Conservation (phyloP, 2,797 vertebrate genomes). For the Microhierax caerulescens region DNA sequence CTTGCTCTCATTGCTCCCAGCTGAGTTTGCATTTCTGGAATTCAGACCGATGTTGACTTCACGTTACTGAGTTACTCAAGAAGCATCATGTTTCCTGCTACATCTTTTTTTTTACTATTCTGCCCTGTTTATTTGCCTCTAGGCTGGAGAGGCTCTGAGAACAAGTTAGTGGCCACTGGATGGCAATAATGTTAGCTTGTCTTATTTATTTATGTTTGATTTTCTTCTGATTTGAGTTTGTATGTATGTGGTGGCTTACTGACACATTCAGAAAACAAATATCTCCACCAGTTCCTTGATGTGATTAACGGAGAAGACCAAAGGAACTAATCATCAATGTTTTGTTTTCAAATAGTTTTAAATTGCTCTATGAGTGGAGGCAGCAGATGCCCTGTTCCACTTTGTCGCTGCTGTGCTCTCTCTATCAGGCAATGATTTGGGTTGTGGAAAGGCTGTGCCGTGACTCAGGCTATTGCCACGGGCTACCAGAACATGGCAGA, state of each 20-base stretch:
- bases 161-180: neutral
- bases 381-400: neutral
- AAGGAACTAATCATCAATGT: neutral
- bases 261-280: neutral
- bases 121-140: neutral
- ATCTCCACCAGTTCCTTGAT: neutral
- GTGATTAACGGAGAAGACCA: neutral
- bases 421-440: neutral
- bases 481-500: neutral
- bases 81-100: neutral
- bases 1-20: neutral
- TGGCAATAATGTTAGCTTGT: neutral
- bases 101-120: neutral
- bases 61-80: neutral
- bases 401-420: neutral
- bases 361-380: neutral
- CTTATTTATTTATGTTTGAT: neutral
- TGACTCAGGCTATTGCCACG: neutral
- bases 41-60: neutral
- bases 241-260: neutral
- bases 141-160: neutral
- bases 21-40: neutral
- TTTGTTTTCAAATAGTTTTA: neutral
- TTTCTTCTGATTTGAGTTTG: neutral
- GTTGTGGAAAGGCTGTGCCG: neutral